phyloP scores from a whole-genome alignment of 2,888 invertebrate species.

The Scrobipalpa costella region DNA sequence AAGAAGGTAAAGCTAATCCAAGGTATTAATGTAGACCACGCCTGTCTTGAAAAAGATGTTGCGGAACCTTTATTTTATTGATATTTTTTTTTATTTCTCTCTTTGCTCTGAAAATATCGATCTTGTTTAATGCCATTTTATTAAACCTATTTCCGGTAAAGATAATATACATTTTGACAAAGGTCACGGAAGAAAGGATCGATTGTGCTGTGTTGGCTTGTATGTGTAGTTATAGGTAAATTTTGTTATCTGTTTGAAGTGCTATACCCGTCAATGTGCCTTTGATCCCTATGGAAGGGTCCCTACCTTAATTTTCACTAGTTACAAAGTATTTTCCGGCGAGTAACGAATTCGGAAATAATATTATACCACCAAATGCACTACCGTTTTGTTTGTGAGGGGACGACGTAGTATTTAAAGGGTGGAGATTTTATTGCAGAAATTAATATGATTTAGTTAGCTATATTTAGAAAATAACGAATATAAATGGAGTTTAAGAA shows the following conservation, averaged over 20 bases:
- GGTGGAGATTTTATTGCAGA: background rate
- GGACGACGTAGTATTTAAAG: background rate
- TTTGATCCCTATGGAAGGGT: conserved; percentile 23
- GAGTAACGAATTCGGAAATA: conserved; percentile 33
- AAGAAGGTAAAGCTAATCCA: conserved; percentile 77
- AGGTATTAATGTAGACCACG: conserved; percentile 66
- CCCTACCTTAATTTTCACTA: conserved; percentile 29
- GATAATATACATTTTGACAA: background rate
- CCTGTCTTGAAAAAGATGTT: conserved; percentile 39
- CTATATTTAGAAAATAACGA: too few species aligned
- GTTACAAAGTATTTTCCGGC: conserved; percentile 35
- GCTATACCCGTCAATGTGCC: conserved; percentile 23
- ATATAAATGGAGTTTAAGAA: too few species aligned
- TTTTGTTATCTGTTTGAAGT: conserved; percentile 17
- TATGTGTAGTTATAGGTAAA: background rate
- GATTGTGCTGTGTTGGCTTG: background rate
- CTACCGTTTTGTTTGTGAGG: conserved; percentile 5
- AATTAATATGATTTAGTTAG: conserved; percentile 3
- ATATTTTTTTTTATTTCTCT: conserved; percentile 11
- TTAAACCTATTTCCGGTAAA: background rate
- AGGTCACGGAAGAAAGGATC: background rate
- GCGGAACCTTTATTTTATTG: conserved; percentile 16
- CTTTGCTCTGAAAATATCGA: background rate
- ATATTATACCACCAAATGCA: conserved; percentile 22
- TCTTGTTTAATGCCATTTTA: background rate